Conservation (phyloP, 1,140 invertebrate genomes). For the Micrasema longulum region DNA sequence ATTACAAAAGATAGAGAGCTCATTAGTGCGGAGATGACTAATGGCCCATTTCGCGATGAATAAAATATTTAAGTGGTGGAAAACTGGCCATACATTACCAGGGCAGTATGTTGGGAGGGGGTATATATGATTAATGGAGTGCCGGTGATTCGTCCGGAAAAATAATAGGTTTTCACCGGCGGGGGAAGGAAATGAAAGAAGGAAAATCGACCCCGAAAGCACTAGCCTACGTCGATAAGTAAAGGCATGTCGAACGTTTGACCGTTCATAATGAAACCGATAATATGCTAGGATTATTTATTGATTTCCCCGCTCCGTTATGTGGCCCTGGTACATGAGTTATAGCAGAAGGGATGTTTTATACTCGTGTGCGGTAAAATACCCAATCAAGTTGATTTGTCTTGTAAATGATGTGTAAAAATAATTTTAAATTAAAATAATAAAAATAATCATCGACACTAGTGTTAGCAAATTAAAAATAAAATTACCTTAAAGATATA, state of each 20-base stretch:
- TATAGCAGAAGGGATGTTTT: not conserved
- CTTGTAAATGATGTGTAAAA: too few species aligned
- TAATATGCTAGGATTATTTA: conserved; percentile 39
- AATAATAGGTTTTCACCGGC: conserved; percentile 53
- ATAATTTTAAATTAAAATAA: too few species aligned
- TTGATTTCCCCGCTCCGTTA: conserved; percentile 17
- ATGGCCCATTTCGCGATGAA: conserved; percentile 53
- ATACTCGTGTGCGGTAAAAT: not conserved
- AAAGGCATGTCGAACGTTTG: conserved; percentile 29
- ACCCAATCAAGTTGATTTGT: too few species aligned
- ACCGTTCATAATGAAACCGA: conserved; percentile 39
- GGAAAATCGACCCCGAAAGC: conserved; percentile 40
- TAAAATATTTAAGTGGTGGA: conserved; percentile 56
- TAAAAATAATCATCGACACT: too few species aligned
- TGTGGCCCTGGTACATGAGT: conserved; percentile 16
- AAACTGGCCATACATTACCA: conserved; percentile 51
- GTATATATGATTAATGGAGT: conserved; percentile 52
- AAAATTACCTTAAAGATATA: too few species aligned
- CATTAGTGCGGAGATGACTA: conserved; percentile 51
- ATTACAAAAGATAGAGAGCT: conserved; percentile 42
- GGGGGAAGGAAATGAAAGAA: conserved; percentile 39
- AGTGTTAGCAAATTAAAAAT: too few species aligned
- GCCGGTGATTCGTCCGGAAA: conserved; percentile 52
- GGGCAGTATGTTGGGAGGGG: conserved; percentile 19
- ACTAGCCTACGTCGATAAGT: conserved; percentile 33